Base-by-base conservation (phyloP, 2,888 invertebrate species). In the Rapana venosa region DNA sequence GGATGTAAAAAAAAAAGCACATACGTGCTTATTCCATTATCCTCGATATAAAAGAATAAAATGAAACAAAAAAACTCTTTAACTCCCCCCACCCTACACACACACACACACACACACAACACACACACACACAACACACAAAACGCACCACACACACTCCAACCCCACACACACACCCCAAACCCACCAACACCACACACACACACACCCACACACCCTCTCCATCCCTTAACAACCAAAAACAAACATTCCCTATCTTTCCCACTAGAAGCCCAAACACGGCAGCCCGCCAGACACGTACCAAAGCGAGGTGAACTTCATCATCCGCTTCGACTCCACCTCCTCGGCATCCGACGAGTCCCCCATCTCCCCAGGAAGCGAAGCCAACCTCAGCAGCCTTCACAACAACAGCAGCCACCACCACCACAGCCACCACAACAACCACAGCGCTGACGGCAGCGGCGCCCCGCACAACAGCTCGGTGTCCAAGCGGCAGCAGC, bases 311-410 rank as follows among this genome's bases (percentile, higher is more conserved):
- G 32, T 32, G 22, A 47, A 85, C 61, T 85, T 85, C 85, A 61
- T 85, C 85, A 85, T 85, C 61, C 85, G 61, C 61, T 58, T 58
- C 32, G 85, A 85, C 85, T 61, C 15, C 32, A 20, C 61, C 58
- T 13, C 77, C 11, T 81, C 81, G 20, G 32, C 85, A 2, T 85
- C 85, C 30, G 85, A 85, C 61, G 85, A 85, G 15, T 85, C 85
- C 20, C 32, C 61, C 4, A 15, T 30, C 56, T 30, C 85, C 15
- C 56, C 30, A n/a, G n/a, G n/a, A n/a, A n/a, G n/a, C n/a, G n/a
- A n/a, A n/a, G n/a, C n/a, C n/a, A n/a, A n/a, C 84, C n/a, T 26
- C 84, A 58, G 56, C n/a, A n/a, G 20, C 36, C 4, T 4, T 47
- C 20, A 83, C 26, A 22, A 1, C 22, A 15, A 47, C 26, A 13